These are phyloP conservation scores for Mungos mungo DNA, from an alignment of 2,113 vertebrate genomes.

Conservation along the genomic window DNA sequence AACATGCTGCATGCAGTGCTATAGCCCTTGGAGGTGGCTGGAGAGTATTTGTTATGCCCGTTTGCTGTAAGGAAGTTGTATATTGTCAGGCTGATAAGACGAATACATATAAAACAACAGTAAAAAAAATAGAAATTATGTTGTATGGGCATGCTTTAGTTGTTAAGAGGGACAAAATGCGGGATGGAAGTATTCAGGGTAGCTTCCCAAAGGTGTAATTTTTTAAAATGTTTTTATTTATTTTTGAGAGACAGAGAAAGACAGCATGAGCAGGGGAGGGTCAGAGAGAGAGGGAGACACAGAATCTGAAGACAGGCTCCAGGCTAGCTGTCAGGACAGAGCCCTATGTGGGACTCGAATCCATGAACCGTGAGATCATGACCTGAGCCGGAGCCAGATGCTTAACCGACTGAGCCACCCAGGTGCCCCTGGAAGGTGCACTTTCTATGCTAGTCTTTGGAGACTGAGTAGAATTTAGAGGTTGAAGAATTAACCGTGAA, in stretches of 20 bases:
- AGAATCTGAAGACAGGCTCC: too few relatives aligned
- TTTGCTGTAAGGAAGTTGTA: background rate
- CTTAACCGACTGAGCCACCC: too few relatives aligned
- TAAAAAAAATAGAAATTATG: background rate
- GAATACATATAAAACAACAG: background rate
- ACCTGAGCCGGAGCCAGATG: too few relatives aligned
- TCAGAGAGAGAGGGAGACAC: too few relatives aligned
- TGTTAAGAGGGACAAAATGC: background rate
- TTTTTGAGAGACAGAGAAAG: too few relatives aligned
- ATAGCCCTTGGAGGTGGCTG: background rate
- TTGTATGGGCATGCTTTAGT: background rate
- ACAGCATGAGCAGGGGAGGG: too few relatives aligned
- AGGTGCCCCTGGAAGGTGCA: background rate
- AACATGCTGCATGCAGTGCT: background rate
- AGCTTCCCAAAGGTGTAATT: background rate
- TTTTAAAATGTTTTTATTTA: too few relatives aligned
- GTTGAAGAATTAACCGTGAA: background rate
- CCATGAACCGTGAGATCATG: too few relatives aligned
- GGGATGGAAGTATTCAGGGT: background rate
- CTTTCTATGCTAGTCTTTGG: background rate
- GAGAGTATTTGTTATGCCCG: background rate
- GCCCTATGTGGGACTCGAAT: too few relatives aligned
- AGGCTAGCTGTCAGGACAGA: too few relatives aligned
- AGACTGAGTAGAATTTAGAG: background rate
- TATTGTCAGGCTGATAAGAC: background rate